Evolutionary conservation across 2,113 vertebrate species (phyloP).

Genomic region (Malurus melanocephalus): DNA sequence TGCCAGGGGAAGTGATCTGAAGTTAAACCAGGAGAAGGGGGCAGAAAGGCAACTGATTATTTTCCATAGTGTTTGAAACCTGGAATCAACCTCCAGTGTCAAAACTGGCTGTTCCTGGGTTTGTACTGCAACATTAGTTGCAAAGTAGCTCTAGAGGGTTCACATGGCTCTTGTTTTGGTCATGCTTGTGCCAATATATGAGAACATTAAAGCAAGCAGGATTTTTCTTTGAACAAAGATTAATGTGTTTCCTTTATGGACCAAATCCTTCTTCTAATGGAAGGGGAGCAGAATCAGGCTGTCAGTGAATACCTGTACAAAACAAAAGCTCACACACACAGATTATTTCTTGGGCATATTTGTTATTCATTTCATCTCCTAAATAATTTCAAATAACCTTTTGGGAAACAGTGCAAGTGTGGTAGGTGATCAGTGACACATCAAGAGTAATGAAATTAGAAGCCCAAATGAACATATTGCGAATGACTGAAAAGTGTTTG

Average conservation of each 20-base stretch:
- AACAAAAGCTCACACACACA: neutral
- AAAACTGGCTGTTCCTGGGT: neutral
- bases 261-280: neutral
- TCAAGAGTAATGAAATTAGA: neutral
- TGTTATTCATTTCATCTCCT: neutral
- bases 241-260: neutral
- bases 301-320: neutral
- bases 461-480: neutral
- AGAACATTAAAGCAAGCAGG: neutral
- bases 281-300: neutral
- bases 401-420: neutral
- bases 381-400: neutral
- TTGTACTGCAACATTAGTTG: neutral
- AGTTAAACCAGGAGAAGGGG: neutral
- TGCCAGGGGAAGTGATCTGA: neutral
- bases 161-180: neutral
- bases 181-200: neutral
- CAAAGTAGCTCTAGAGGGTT: neutral
- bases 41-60: neutral
- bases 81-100: constrained; percentile 1
- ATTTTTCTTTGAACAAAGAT: neutral
- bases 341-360: neutral
- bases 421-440: neutral
- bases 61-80: neutral
- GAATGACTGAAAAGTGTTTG: neutral